These are phyloP conservation scores for Cheilosia vulpina DNA, from an alignment of 2,888 invertebrate genomes.

Conservation along the genomic window DNA sequence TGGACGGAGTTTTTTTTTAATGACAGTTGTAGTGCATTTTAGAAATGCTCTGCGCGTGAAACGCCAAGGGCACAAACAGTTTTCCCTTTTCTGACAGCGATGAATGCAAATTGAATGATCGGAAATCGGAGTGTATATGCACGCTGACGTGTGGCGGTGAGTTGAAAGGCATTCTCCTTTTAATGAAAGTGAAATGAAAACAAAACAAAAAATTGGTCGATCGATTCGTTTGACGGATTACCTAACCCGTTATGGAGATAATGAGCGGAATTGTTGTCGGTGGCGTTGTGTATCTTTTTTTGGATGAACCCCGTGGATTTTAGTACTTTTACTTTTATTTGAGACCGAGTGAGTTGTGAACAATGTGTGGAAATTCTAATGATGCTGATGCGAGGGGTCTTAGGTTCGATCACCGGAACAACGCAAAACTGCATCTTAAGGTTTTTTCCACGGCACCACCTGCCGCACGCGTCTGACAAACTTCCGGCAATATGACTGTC, in stretches of 20 bases:
- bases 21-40: constrained; percentile 6
- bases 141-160: neutral
- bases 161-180: neutral
- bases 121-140: neutral
- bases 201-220: neutral
- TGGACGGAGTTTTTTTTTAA: neutral
- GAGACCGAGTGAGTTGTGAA: neutral
- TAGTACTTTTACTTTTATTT: constrained; percentile 43
- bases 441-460: no score
- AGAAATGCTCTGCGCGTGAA: neutral
- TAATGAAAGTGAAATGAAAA: constrained; percentile 5
- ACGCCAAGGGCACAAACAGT: neutral
- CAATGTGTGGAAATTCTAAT: no score
- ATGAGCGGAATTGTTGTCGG: neutral
- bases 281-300: constrained; percentile 6
- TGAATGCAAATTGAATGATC: neutral
- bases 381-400: no score
- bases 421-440: no score
- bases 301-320: constrained; percentile 6
- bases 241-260: neutral
- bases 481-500: no score
- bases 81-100: constrained; percentile 4
- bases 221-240: neutral
- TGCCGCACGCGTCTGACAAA: no score
- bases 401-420: no score